These are phyloP conservation scores for Geopemphigus sp. DNA, from an alignment of 1,140 invertebrate species.

Conservation along the genomic window DNA sequence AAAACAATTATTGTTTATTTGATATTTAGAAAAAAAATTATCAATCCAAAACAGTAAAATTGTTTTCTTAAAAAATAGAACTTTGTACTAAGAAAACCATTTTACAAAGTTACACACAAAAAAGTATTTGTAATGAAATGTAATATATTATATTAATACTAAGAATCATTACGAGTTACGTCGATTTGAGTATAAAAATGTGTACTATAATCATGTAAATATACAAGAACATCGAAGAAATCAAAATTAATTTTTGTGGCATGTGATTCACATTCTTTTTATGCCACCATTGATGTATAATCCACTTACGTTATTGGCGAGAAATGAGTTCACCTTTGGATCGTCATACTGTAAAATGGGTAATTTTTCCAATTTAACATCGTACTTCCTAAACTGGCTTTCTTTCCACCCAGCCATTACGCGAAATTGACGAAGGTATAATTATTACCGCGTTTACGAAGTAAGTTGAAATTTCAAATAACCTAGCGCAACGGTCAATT, in stretches of 20 bases:
- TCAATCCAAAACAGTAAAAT: too few relatives aligned
- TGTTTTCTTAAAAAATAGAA: too few relatives aligned
- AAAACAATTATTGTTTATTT: too few relatives aligned
- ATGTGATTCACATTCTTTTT: not conserved
- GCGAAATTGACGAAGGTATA: not conserved
- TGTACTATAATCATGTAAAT: not conserved
- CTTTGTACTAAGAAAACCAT: too few relatives aligned
- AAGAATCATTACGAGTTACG: not conserved
- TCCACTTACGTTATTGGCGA: slow-evolving; percentile 45
- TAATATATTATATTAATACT: not conserved
- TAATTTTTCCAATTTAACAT: slow-evolving; percentile 49
- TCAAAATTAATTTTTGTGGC: not conserved
- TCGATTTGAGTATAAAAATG: not conserved
- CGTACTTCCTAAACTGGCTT: slow-evolving; percentile 48
- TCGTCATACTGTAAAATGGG: slow-evolving; percentile 45
- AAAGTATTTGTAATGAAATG: too few relatives aligned
- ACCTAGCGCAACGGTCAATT: too few relatives aligned
- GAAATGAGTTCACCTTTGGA: slow-evolving; percentile 43
- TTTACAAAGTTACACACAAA: too few relatives aligned
- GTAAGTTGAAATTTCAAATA: not conserved
- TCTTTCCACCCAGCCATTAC: slow-evolving; percentile 26
- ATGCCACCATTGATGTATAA: too few relatives aligned
- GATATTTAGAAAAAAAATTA: too few relatives aligned
- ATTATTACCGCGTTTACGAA: not conserved
- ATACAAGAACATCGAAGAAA: not conserved